Evolutionary conservation across 2,888 invertebrate genomes (phyloP).

Genomic region (Sarcophaga variegata): DNA sequence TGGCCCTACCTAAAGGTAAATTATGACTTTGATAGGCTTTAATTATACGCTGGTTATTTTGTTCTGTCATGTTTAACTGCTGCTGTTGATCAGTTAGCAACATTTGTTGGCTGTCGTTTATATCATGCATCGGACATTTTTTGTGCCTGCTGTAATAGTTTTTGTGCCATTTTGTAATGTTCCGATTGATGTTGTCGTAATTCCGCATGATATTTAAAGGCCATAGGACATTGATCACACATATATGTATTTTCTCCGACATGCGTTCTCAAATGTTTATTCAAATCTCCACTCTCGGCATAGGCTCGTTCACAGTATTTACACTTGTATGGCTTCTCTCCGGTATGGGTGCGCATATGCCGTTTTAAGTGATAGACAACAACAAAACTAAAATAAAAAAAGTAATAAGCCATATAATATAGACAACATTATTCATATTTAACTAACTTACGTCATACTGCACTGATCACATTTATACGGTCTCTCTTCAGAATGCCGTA

Average conservation of each 20-base stretch:
- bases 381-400: conserved; percentile 81
- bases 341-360: conserved; percentile 84
- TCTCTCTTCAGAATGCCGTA: conserved; percentile 85
- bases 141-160: conserved; percentile 80
- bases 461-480: conserved; percentile 74
- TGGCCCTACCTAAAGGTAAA: conserved; percentile 13
- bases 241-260: conserved; percentile 84
- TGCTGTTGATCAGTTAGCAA: neutral
- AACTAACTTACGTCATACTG: conserved; percentile 73
- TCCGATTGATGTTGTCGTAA: conserved; percentile 73
- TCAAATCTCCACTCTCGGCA: conserved; percentile 79
- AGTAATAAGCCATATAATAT: neutral
- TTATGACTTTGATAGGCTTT: conserved; percentile 20
- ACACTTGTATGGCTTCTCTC: conserved; percentile 83
- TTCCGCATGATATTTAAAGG: conserved; percentile 75
- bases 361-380: conserved; percentile 84
- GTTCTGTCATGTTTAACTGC: conserved; percentile 12
- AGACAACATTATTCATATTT: neutral
- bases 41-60: neutral
- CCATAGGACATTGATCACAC: conserved; percentile 77
- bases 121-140: conserved; percentile 83
- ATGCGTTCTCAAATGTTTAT: conserved; percentile 82
- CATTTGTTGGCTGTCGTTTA: conserved; percentile 78
- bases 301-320: conserved; percentile 83
- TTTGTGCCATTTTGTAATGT: conserved; percentile 72